Evolutionary conservation across 2,113 vertebrate genomes (phyloP), one percentile per base, ranked within the genome.

Genomic region (Gymnocephalus cernua): DNA sequence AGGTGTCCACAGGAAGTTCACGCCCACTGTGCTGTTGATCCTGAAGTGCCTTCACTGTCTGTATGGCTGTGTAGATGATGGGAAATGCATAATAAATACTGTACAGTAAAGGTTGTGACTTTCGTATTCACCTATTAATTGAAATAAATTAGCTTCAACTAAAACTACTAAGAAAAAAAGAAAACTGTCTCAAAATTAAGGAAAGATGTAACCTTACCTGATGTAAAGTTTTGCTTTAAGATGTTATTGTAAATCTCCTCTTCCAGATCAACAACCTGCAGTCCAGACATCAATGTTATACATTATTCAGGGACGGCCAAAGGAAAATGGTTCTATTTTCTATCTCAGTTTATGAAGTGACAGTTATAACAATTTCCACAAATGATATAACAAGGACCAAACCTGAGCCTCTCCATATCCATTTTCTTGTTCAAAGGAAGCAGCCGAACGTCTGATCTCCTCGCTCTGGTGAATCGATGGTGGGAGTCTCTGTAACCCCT

Each of bases 381-480:
- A 38, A 8, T 4, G 6, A 12, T 57, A 56, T 4, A 54, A 50
- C 35, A 1, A 4, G 14, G 16, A 50, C n/a, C 80, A 76, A 57
- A 88, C 84, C 87, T 81, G 41, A 58, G 81, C 80, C 0, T 59
- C 56, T 70, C 78, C 81, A 76, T n/a, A 59, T 72, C 87, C 84
- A 6, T 38, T 4, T 2, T 53, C 14, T 3, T 25, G n/a, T 75
- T 89, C 87, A 25, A 56, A 50, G 41, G 6, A 25, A 53, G 11
- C 59, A 50, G 77, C 77, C 35, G 7, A 18, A 2, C n/a, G 4
- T 27, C n/a, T 41, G 2, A 74, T 29, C 1, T 6, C 9, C n/a
- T 4, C 12, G 44, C 4, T 29, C 38, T 14, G 14, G 3, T 23
- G 3, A 3, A 2, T 19, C 10, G 0, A 14, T 41, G 7, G 6